Conservation (phyloP, 2,888 invertebrate genomes). For the Scotopteryx bipunctaria region DNA sequence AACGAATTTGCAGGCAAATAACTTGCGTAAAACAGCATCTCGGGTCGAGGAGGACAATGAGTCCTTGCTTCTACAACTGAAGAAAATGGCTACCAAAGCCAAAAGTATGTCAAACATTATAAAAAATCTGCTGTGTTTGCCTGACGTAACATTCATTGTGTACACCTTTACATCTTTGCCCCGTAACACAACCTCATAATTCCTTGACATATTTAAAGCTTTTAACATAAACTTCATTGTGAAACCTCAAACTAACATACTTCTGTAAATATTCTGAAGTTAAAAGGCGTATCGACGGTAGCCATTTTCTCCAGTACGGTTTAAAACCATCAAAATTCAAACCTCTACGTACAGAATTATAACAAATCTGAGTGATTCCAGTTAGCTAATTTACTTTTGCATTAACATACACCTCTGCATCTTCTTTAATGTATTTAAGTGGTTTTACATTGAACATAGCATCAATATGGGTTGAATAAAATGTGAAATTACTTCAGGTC, state of each 20-base stretch:
- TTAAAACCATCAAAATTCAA: constrained; percentile 40
- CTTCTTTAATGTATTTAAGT: constrained; percentile 15
- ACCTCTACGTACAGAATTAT: constrained; percentile 44
- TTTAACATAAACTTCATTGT: constrained; percentile 26
- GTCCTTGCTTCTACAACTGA: constrained; percentile 96
- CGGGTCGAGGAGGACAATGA: constrained; percentile 99
- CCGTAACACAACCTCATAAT: constrained; percentile 12
- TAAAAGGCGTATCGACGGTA: constrained; percentile 71
- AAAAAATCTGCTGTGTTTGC: constrained; percentile 65
- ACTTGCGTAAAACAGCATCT: constrained; percentile 93
- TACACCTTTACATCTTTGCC: constrained; percentile 39
- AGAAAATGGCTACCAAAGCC: constrained; percentile 96
- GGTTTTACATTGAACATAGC: neutral
- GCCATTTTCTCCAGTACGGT: constrained; percentile 81
- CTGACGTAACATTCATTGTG: constrained; percentile 47
- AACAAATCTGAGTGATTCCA: constrained; percentile 43
- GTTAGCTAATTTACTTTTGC: constrained; percentile 35
- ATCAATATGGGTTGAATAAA: constrained; percentile 5
- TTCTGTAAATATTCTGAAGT: constrained; percentile 53
- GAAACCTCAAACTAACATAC: constrained; percentile 62
- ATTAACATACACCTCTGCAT: constrained; percentile 26
- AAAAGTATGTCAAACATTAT: constrained; percentile 86
- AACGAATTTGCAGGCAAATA: constrained; percentile 89
- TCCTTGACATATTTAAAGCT: constrained; percentile 11
- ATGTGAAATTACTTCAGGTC: constrained; percentile 74